A percentile compares a stretch with the other conserved stretches of the same genome.
Evolutionary conservation across 2,797 vertebrate species (phyloP).

Genomic region (Pangasius djambal): DNA sequence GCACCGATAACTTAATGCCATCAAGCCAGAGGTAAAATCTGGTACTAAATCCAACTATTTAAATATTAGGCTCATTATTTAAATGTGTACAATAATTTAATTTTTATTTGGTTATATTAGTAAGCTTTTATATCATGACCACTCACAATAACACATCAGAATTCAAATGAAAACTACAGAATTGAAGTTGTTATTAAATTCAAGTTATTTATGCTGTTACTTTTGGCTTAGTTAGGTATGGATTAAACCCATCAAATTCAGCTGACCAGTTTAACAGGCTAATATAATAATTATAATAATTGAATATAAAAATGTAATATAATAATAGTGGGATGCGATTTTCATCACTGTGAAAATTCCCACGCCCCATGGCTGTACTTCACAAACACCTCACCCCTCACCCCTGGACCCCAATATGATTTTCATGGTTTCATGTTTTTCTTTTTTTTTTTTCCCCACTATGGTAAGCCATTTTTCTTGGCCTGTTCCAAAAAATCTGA

Average conservation of each 20-base stretch:
- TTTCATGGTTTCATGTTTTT: neutral
- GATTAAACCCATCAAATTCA: too few species aligned
- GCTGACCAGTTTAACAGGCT: neutral
- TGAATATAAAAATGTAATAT: neutral
- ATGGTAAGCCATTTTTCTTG: neutral
- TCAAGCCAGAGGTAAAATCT: conserved; percentile 66
- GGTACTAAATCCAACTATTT: neutral
- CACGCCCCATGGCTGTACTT: neutral
- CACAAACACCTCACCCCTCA: neutral
- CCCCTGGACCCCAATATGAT: neutral
- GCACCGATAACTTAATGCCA: conserved; percentile 72
- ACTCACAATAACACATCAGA: neutral
- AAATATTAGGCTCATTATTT: neutral
- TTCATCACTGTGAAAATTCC: neutral
- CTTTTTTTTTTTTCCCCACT: neutral
- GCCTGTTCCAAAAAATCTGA: neutral
- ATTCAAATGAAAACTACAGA: neutral
- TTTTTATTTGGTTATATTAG: too few species aligned
- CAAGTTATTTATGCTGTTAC: neutral
- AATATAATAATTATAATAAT: neutral
- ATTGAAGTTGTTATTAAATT: neutral
- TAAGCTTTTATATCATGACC: too few species aligned
- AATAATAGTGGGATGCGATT: neutral
- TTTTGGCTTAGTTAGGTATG: neutral
- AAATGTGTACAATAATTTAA: neutral